Base-by-base conservation (phyloP, 2,888 invertebrate species). In the Dyspetes luteomarginatus region DNA sequence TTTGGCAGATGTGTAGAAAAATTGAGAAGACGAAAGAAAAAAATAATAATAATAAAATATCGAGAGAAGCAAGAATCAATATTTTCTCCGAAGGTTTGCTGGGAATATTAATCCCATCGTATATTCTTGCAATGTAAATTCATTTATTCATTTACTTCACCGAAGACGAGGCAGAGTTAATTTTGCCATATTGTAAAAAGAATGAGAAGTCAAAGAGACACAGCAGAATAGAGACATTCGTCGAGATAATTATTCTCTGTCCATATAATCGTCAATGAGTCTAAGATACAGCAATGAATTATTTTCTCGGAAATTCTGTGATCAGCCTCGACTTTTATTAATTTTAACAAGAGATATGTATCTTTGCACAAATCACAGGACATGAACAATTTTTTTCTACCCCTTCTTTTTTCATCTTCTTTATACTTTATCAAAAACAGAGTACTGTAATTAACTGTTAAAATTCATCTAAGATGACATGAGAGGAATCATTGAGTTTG, bases 31-130 rank as follows among this genome's bases (percentile, higher is more conserved):
- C 17, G 45, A 26, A 24, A 9, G 19, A 15, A 22, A 60, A 67
- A 26, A 24, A 9, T 15, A 15, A 22, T 52, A 67, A 56, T 56
- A 60, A 78, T 15, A 12, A 48, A 62, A 28, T 30, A 28, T 67
- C 65, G 41, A 52, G 50, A 60, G 43, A 17, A 36, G 36, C 56
- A 17, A n/a, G 36, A 77, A 43, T 64, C 50, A 60, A 65, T 72
- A 58, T 60, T 71, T 50, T 30, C 64, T 65, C 50, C 12, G 65
- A 9, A 43, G 4, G n/a, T 24, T 26, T 24, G 36, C 36, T 15
- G 19, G 48, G 43, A 78, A 65, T 78, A 72, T 78, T 78, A 78
- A 78, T 78, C 71, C 41, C 50, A 43, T 58, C 45, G 55, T 17
- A 17, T 9, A 64, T 71, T 36, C 55, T 55, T 41, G 28, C 52